Evolutionary conservation across 2,113 vertebrate species (phyloP), one percentile per base, ranked within the genome.

Genomic region (Rhinichthys klamathensis): DNA sequence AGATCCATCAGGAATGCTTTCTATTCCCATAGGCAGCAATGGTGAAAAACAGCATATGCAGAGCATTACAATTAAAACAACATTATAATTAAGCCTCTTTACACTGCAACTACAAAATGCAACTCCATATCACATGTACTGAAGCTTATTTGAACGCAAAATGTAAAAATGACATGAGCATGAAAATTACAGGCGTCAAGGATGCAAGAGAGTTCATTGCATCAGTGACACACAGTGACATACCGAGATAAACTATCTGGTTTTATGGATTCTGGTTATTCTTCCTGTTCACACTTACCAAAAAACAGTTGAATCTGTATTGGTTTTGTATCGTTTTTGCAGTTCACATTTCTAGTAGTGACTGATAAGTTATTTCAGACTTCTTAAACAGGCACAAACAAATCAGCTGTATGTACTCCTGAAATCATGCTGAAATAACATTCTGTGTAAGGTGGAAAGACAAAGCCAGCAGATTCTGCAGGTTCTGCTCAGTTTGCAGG

Each of bases 151-250:
- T 85, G 86, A 72, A 32, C 9, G 61, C n/a, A 30, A 69, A 80
- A 74, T 61, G 27, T 61, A 25, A 46, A 75, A 82, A 35, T 60
- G 15, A 46, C 46, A 85, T 23, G 58, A 85, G 80, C 91, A 89
- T 90, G 90, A 91, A 90, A 90, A 77, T 10, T 44, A 25, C 82
- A 79, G n/a, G 63, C 56, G 21, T 83, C 65, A 91, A 91, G 89
- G 84, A 90, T 87, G 87, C 87, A 92, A 87, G 87, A 91, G 89
- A 88, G 86, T 88, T 90, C 85, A 88, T n/a, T n/a, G n/a, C n/a
- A n/a, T n/a, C n/a, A n/a, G n/a, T n/a, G n/a, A n/a, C n/a, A n/a
- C 93, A 94, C 93, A 93, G 94, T 93, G 92, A 91, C 90, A 90
- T 87, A 90, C 84, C 75, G 91, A 84, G 87, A 90, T 74, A 84